Conservation (phyloP, 64 coral and sea anemone genomes). For the Anthopleura sola region DNA sequence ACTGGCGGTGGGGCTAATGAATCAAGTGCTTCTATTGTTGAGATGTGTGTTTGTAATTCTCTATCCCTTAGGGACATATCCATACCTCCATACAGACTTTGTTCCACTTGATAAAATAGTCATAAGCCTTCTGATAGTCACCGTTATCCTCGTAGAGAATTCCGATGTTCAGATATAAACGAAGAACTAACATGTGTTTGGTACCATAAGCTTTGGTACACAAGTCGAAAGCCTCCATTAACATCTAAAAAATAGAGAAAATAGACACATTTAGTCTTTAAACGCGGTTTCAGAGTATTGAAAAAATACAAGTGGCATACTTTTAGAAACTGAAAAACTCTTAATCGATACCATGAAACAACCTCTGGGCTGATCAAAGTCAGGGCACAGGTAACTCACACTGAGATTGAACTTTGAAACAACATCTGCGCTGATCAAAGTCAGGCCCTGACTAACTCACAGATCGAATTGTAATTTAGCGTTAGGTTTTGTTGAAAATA, state of each 20-base stretch:
- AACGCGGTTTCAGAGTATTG: too few relatives aligned
- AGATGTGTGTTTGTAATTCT: not conserved
- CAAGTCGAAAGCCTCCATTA: constrained; percentile 72
- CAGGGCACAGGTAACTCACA: too few relatives aligned
- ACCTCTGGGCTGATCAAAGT: too few relatives aligned
- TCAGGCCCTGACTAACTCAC: too few relatives aligned
- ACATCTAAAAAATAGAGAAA: constrained; percentile 58
- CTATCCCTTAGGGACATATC: constrained; percentile 26
- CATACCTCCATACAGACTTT: constrained; percentile 90
- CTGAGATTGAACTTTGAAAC: too few relatives aligned
- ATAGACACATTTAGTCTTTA: not conserved
- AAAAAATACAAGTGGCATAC: too few relatives aligned
- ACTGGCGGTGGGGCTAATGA: too few relatives aligned
- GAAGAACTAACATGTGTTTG: constrained; percentile 96
- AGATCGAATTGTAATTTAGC: too few relatives aligned
- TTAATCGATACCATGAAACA: too few relatives aligned
- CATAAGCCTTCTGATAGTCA: constrained; percentile 82
- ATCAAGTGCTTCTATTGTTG: not conserved
- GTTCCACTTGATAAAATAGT: constrained; percentile 97
- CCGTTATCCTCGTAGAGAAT: constrained; percentile 96
- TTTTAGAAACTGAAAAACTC: too few relatives aligned
- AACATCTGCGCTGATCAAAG: too few relatives aligned
- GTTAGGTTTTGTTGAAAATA: too few relatives aligned
- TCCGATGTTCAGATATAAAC: constrained; percentile 91
- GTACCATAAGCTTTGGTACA: constrained; percentile 90